A percentile compares a stretch with the other conserved stretches of the same genome.
Conservation (phyloP, 1,140 invertebrate species). For the Globodera ellingtonae region DNA sequence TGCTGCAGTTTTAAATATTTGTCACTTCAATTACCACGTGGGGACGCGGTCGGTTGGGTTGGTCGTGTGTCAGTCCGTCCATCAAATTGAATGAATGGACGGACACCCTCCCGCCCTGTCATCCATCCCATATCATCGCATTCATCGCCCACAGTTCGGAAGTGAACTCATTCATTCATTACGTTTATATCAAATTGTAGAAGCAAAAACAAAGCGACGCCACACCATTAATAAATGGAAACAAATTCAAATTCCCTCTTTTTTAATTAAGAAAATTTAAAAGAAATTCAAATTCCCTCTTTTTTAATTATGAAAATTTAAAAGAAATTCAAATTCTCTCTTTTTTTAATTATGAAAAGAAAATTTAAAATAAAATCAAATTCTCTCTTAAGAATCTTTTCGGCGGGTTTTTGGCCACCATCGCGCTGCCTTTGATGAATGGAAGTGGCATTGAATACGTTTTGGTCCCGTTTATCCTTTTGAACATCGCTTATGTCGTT, state of each 20-base stretch:
- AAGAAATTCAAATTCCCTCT: neutral
- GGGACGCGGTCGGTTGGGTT: too few species aligned
- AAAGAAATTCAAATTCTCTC: neutral
- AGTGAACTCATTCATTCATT: neutral
- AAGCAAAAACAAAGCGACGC: too few species aligned
- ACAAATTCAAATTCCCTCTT: neutral
- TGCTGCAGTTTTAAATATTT: too few species aligned
- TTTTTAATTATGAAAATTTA: neutral
- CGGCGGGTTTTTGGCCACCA: constrained; percentile 45
- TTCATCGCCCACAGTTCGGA: too few species aligned
- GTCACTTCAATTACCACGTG: too few species aligned
- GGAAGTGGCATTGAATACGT: constrained; percentile 45
- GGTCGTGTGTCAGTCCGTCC: too few species aligned
- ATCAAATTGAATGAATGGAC: too few species aligned
- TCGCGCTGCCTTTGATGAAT: constrained; percentile 43
- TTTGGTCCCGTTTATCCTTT: constrained; percentile 40
- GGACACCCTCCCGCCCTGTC: too few species aligned
- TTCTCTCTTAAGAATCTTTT: constrained; percentile 39
- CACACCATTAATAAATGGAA: too few species aligned
- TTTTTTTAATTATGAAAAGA: constrained; percentile 7
- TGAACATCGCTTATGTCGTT: constrained; percentile 49
- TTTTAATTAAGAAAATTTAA: neutral
- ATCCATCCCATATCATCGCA: too few species aligned
- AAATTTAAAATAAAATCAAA: neutral
- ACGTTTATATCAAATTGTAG: too few species aligned